These are phyloP conservation scores for Schlechtendalia chinensis DNA, from an alignment of 1,140 invertebrate genomes.

Conservation along the genomic window DNA sequence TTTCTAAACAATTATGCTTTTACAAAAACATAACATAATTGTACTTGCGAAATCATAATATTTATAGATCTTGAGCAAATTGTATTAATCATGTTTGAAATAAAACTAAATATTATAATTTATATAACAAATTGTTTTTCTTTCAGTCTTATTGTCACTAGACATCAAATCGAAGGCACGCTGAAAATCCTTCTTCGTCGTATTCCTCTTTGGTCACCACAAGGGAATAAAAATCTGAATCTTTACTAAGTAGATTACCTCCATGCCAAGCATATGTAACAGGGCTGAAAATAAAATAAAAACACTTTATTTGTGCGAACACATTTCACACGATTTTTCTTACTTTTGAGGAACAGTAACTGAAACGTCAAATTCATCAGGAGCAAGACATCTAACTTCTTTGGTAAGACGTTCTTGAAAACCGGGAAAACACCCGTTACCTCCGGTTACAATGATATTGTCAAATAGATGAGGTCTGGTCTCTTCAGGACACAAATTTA, in stretches of 20 bases:
- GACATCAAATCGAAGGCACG: constrained; percentile 71
- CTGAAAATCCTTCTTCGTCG: constrained; percentile 76
- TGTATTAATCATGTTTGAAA: no score
- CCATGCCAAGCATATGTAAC: constrained; percentile 85
- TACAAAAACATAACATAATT: no score
- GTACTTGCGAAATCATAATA: no score
- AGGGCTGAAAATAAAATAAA: constrained; percentile 62
- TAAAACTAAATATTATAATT: no score
- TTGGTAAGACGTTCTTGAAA: constrained; percentile 78
- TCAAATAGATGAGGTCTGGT: constrained; percentile 77
- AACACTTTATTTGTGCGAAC: constrained; percentile 20
- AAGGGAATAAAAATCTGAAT: constrained; percentile 71
- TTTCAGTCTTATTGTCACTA: constrained; percentile 54
- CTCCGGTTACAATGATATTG: constrained; percentile 92
- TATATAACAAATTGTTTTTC: not conserved
- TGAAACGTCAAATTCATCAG: constrained; percentile 72
- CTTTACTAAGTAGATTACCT: constrained; percentile 71
- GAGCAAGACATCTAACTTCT: constrained; percentile 76
- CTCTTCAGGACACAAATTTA: constrained; percentile 72
- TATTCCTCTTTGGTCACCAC: constrained; percentile 81
- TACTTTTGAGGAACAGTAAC: constrained; percentile 70
- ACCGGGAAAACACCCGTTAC: constrained; percentile 78
- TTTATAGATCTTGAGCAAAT: no score
- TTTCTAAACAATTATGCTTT: no score
- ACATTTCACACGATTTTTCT: constrained; percentile 53